phyloP scores from a whole-genome alignment of 1,140 invertebrate genomes.

The Amphibalanus amphitrite region DNA sequence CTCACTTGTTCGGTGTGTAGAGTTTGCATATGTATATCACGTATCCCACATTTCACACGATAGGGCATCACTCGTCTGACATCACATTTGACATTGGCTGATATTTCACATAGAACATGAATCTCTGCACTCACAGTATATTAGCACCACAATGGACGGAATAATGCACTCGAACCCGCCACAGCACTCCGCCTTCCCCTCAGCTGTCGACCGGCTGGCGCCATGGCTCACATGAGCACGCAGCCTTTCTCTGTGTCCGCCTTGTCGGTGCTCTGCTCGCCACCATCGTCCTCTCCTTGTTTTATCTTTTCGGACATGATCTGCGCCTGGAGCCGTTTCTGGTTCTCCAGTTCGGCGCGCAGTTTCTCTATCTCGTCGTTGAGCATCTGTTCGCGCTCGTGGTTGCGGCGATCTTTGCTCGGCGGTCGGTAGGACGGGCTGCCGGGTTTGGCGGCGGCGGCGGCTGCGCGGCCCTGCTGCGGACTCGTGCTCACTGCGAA shows the following conservation, averaged over 20 bases:
- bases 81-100: no score
- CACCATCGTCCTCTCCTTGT: no score
- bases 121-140: no score
- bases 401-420: neutral
- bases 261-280: neutral
- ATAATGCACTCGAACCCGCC: no score
- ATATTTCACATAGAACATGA: no score
- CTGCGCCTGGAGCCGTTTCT: conserved; percentile 12
- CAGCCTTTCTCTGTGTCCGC: neutral
- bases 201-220: no score
- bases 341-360: conserved; percentile 13
- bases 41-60: no score
- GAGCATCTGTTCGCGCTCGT: conserved; percentile 15
- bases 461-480: neutral
- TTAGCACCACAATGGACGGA: no score
- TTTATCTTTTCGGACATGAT: conserved; percentile 11
- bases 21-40: no score
- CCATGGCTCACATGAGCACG: neutral
- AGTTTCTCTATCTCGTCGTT: conserved; percentile 17
- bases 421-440: neutral
- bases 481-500: neutral
- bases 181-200: no score
- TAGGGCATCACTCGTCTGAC: no score
- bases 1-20: no score
- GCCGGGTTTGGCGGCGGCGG: neutral